Evolutionary conservation across 30 jellyfish, hydroid and myxozoan species (phyloP).

Genomic region (Hydractinia symbiolongicarpus): DNA sequence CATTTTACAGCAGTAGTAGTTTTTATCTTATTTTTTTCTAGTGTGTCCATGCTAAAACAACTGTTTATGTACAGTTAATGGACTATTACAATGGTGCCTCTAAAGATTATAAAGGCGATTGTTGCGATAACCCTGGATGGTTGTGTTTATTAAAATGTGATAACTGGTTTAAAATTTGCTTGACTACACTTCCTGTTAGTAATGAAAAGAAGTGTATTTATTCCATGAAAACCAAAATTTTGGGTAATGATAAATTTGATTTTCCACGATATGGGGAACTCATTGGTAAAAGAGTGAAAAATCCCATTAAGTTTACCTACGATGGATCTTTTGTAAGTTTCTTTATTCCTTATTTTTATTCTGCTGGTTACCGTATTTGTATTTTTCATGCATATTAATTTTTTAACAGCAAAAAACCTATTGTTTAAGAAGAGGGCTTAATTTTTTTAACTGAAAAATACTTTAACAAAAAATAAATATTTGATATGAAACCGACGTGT

Average conservation of each 20-base stretch:
- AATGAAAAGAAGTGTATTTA: slow-evolving; percentile 25
- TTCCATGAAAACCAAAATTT: slow-evolving; percentile 23
- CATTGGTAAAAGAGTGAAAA: slow-evolving; percentile 43
- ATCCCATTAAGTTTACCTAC: slow-evolving; percentile 35
- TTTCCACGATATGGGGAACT: slow-evolving; percentile 33
- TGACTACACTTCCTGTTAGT: slow-evolving; percentile 43
- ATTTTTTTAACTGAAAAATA: too few species aligned
- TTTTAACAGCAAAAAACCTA: too few species aligned
- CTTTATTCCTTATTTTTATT: neutral
- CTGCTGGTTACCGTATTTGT: neutral
- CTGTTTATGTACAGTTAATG: slow-evolving; percentile 16
- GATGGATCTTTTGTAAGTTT: slow-evolving; percentile 34
- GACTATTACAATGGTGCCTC: slow-evolving; percentile 32
- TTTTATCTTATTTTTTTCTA: neutral
- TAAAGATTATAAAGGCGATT: slow-evolving; percentile 43
- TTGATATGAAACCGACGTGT: too few species aligned
- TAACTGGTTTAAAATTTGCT: slow-evolving; percentile 69
- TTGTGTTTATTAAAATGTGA: slow-evolving; percentile 53
- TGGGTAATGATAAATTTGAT: slow-evolving; percentile 41
- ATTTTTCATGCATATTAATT: neutral
- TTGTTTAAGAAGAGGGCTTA: too few species aligned
- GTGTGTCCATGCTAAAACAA: slow-evolving; percentile 17
- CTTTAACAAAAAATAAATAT: too few species aligned
- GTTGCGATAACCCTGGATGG: slow-evolving; percentile 48
- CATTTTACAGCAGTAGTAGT: neutral